Percentiles rank a stretch among this genome's conserved stretches.
Conservation (phyloP, 2,888 invertebrate species). For the Pyrocoelia pectoralis region DNA sequence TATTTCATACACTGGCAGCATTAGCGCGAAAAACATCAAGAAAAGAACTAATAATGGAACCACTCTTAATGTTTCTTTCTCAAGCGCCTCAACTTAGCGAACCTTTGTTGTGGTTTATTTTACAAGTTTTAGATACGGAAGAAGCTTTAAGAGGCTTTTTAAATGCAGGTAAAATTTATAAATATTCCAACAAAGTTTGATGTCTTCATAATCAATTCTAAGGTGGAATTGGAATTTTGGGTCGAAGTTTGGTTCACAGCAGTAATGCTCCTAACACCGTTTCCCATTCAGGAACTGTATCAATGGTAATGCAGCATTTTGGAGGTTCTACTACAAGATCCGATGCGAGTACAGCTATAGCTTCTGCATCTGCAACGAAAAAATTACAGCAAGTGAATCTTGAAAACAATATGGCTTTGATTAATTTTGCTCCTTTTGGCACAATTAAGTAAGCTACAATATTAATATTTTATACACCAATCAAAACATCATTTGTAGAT, state of each 20-base stretch:
- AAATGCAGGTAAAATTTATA: slow-evolving; percentile 63
- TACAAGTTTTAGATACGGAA: slow-evolving; percentile 80
- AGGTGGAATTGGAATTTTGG: slow-evolving; percentile 76
- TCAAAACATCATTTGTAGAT: slow-evolving; percentile 37
- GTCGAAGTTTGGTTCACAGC: slow-evolving; percentile 79
- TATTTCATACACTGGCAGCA: slow-evolving; percentile 83
- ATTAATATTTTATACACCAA: background rate
- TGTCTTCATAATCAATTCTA: background rate
- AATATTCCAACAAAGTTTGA: background rate
- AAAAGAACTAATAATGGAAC: slow-evolving; percentile 78
- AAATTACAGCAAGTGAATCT: slow-evolving; percentile 60
- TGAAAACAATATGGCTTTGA: slow-evolving; percentile 77
- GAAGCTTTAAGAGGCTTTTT: slow-evolving; percentile 79
- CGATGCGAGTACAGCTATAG: slow-evolving; percentile 55
- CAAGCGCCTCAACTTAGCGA: slow-evolving; percentile 75
- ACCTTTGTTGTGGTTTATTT: slow-evolving; percentile 84
- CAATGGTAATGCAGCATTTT: slow-evolving; percentile 71
- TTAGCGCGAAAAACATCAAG: slow-evolving; percentile 80
- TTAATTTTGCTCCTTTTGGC: slow-evolving; percentile 92
- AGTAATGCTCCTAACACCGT: slow-evolving; percentile 74
- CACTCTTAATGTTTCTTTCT: slow-evolving; percentile 75
- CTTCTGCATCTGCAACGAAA: slow-evolving; percentile 52
- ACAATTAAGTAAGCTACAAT: slow-evolving; percentile 54
- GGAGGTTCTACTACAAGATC: slow-evolving; percentile 58
- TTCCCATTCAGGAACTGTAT: slow-evolving; percentile 63